Evolutionary conservation across 2,888 invertebrate species (phyloP), one percentile per base, ranked within the genome.

Genomic region (Amblyjoppa fuscipennis): DNA sequence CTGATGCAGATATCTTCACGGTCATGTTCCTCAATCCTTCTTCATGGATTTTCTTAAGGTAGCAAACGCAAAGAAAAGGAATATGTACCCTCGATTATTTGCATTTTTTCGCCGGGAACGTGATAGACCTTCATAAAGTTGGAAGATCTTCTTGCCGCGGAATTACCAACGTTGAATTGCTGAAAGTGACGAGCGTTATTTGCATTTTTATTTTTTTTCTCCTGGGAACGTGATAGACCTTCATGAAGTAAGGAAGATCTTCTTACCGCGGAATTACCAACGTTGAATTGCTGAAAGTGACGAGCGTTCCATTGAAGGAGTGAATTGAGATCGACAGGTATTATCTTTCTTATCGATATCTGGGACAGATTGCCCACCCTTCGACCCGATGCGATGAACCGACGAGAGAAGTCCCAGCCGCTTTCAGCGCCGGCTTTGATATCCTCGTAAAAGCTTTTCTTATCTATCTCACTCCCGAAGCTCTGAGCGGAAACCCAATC

Each of bases 391-490:
- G 96, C 94, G 83, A 97, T 96, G 93, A 98, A 97, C 99, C 99
- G 99, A 71, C 99, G 95, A 0, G 98, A 98, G 94, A 99, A 99
- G 93, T 99, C 99, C 99, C 99, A 99, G 1, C 99, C 99, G 0
- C 98, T 98, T 93, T 99, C 99, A 0, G 98, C 98, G 0, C 97
- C 98, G 0, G 98, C 97, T 91, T 98, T 98, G 38, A 99, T 92
- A 92, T 99, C 97, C 0, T 97, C 96, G 93, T 97, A 98, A 88
- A 97, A 95, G 49, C 28, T 81, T 92, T 91, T 85, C 92, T 92
- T 92, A 59, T 92, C 93, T 61, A 94, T 94, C 1, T 94, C 93
- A 16, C 90, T 89, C 13, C 89, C 82, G 13, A 94, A 88, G 3
- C 88, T 88, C 31, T 90, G 86, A 4, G 94, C 95, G 31, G 94